phyloP scores from a whole-genome alignment of 2,113 vertebrate species.

The Alectura lathami region DNA sequence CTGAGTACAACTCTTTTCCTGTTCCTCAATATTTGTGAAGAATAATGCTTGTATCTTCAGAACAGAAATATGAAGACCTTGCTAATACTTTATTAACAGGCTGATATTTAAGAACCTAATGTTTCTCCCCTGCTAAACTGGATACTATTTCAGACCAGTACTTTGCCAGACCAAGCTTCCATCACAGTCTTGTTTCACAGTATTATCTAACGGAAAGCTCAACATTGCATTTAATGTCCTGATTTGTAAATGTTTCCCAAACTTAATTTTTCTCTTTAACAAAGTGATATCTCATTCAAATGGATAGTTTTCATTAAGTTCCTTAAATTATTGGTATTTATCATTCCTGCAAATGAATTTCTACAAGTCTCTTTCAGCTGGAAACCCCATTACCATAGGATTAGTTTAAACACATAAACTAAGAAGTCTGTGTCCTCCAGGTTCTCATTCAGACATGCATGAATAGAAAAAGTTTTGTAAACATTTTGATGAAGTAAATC shows the following conservation, averaged over 20 bases:
- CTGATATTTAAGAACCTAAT: neutral
- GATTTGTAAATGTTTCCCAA: slow-evolving; percentile 10
- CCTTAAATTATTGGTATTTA: slow-evolving; percentile 34
- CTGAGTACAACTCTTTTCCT: neutral
- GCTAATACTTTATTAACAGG: neutral
- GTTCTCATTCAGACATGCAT: neutral
- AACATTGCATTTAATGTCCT: neutral
- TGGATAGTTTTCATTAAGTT: slow-evolving; percentile 32
- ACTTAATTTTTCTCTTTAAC: slow-evolving; percentile 10
- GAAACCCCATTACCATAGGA: neutral
- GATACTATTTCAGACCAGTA: neutral
- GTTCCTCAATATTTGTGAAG: neutral
- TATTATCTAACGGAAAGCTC: neutral
- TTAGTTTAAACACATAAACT: neutral
- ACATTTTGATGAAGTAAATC: neutral
- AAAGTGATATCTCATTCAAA: slow-evolving; percentile 24
- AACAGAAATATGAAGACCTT: neutral
- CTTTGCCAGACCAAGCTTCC: neutral
- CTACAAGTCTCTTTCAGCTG: neutral
- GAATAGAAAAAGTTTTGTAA: neutral
- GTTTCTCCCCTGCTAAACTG: neutral
- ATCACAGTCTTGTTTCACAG: neutral
- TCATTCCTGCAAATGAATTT: neutral
- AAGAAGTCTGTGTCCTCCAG: neutral
- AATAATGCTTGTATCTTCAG: neutral